Conservation (phyloP, 2,888 invertebrate species). For the Liodrosophila aerea region DNA sequence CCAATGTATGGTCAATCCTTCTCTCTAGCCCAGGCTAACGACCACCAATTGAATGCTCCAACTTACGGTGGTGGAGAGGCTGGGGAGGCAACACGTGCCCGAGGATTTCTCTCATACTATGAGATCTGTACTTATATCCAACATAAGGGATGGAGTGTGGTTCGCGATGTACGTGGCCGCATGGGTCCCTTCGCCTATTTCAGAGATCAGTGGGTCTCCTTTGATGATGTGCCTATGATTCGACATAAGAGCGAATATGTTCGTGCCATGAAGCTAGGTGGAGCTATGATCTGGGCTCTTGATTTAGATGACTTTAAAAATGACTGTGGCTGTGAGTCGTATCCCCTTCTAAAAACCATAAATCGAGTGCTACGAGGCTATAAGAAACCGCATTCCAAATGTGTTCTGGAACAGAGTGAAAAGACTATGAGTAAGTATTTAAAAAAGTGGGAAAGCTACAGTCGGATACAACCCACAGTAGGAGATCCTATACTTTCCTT, state of each 20-base stretch:
- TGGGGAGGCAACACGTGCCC: conserved; percentile 92
- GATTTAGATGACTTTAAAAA: conserved; percentile 94
- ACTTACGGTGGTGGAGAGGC: conserved; percentile 94
- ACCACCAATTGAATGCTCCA: conserved; percentile 88
- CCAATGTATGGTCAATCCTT: conserved; percentile 96
- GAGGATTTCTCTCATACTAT: conserved; percentile 94
- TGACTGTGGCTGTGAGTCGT: conserved; percentile 90
- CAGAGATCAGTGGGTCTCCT: conserved; percentile 95
- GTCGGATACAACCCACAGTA: too few species aligned
- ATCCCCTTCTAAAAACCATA: conserved; percentile 90
- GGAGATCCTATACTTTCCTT: too few species aligned
- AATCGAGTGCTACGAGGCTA: conserved; percentile 90
- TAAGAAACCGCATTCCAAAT: conserved; percentile 86
- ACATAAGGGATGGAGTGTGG: conserved; percentile 89
- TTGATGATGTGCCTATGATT: conserved; percentile 93
- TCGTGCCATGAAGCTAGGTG: conserved; percentile 90
- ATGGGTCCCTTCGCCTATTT: conserved; percentile 94
- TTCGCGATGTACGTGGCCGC: conserved; percentile 89
- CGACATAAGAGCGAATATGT: conserved; percentile 92
- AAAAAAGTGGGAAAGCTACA: too few species aligned
- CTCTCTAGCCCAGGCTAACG: conserved; percentile 87
- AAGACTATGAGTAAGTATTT: conserved; percentile 79
- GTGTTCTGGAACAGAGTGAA: conserved; percentile 83
- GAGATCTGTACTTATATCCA: conserved; percentile 93
- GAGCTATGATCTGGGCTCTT: conserved; percentile 94